Base-by-base conservation (phyloP, 2,888 invertebrate species). In the Scelioninae gen. 1 region DNA sequence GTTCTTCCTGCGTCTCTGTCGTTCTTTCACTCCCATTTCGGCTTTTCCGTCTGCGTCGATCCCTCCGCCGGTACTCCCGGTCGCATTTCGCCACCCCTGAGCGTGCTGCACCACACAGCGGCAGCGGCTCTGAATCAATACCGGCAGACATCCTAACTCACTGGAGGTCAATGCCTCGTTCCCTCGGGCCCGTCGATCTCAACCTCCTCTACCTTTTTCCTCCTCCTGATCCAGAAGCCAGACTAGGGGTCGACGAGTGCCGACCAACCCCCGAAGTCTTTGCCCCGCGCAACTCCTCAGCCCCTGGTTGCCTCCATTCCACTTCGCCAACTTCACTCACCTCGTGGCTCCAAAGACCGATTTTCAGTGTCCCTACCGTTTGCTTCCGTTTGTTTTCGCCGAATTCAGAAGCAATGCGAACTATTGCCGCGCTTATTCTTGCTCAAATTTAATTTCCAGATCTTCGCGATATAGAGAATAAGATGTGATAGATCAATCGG, bases 101-200 rank as follows among this genome's bases (percentile, higher is more conserved):
- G 88, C 83, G 86, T 84, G 86, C 88, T 87, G 89, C 89, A 86
- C 87, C 89, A 86, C n/a, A n/a, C n/a, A n/a, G n/a, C n/a, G n/a
- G n/a, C 87, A 83, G 85, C 91, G 85, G 83, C 90, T 88, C 87
- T 89, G 89, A 93, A 93, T 93, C 94, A 93, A 93, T 93, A 92
- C 92, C 92, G 91, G 93, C 93, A 93, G 93, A 93, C 93, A 93
- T 93, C 93, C 93, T 93, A 90, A 91, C 92, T 91, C 91, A 90
- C 90, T 91, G 88, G 92, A 92, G 94, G 94, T 94, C 94, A 94
- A 94, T 94, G 94, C 94, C 94, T 94, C 93, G 93, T 93, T 91
- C 92, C 92, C 93, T 92, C 92, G 92, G 92, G 93, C 92, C 92
- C 93, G 93, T 93, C 94, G 93, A 93, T 91, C 92, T 91, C 92